Conservation (phyloP, 2,888 invertebrate species). For the Chesias legatella region DNA sequence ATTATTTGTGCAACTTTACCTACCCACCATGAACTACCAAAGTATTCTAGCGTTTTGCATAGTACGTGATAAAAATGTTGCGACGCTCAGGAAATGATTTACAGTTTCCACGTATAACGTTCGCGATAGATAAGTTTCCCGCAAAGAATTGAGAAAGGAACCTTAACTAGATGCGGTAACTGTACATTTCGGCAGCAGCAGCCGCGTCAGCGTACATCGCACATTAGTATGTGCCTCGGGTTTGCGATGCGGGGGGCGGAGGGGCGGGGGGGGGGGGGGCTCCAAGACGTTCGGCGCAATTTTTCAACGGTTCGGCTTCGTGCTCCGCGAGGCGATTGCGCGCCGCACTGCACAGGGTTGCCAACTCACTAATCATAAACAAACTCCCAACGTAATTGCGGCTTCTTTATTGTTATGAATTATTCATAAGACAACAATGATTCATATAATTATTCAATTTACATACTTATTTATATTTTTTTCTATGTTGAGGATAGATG, state of each 20-base stretch:
- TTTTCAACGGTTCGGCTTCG: conserved; percentile 72
- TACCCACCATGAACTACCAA: not conserved
- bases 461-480: no score
- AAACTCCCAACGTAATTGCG: not conserved
- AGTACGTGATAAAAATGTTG: conserved; percentile 14
- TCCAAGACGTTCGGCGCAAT: conserved; percentile 72
- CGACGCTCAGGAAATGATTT: conserved; percentile 14
- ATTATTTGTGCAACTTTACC: not conserved
- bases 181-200: conserved; percentile 19
- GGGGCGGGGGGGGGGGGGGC: conserved; percentile 58
- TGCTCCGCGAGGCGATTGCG: conserved; percentile 64
- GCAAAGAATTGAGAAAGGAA: conserved; percentile 3
- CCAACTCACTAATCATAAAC: conserved; percentile 11
- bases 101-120: conserved; percentile 13
- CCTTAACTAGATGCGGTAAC: conserved; percentile 22
- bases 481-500: no score
- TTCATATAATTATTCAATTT: no score
- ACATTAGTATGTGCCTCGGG: conserved; percentile 70
- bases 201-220: conserved; percentile 30
- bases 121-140: conserved; percentile 13
- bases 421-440: no score
- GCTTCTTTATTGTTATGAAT: not conserved
- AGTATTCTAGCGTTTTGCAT: not conserved
- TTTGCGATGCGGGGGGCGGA: conserved; percentile 57
- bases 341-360: conserved; percentile 48